Base-by-base conservation (phyloP, 2,888 invertebrate species). In the Ernsta delagoae region DNA sequence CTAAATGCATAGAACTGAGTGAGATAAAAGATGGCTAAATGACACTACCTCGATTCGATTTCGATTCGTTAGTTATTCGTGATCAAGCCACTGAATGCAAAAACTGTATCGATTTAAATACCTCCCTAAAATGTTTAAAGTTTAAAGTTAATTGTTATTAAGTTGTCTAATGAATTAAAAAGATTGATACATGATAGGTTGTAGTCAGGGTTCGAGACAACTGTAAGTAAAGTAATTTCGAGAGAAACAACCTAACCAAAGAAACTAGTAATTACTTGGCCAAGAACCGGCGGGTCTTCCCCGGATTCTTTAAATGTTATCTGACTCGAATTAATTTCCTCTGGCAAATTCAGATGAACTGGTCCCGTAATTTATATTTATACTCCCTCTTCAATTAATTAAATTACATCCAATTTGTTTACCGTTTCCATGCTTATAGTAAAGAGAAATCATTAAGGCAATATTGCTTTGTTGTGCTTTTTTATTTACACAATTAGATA, bases 371-470 rank as follows among this genome's bases (percentile, higher is more conserved):
- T 53, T 53, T 53, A 53, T 24, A 24, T 53, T 53, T 53, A 53
- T 53, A 24, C 50, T 24, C 24, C 50, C 50, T 53, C 50, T 53
- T 53, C 50, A 53, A 53, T 53, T 53, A 53, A 53, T 53, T 53
- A 53, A 53, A 53, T 53, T 53, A 53, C 50, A 53, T 24, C 50
- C 50, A 53, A 53, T 53, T 53, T 53, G 50, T 53, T 53, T 53
- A 53, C 24, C 50, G 16, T 53, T 53, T 24, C 9, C 50, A 53
- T 24, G 16, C 50, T 53, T 53, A 8, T 48, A 48, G 48, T 7
- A 16, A 48, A 53, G 50, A 24, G 50, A 53, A 24, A 5, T 53
- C 50, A 24, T 53, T 53, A 7, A 9, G 24, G 24, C 8, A 16
- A 24, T 24, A 53, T 1, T 16, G 50, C 24, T 53, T 53, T 53